These are phyloP conservation scores for Tinamus major DNA, from an alignment of 2,797 vertebrate species.

Conservation along the genomic window DNA sequence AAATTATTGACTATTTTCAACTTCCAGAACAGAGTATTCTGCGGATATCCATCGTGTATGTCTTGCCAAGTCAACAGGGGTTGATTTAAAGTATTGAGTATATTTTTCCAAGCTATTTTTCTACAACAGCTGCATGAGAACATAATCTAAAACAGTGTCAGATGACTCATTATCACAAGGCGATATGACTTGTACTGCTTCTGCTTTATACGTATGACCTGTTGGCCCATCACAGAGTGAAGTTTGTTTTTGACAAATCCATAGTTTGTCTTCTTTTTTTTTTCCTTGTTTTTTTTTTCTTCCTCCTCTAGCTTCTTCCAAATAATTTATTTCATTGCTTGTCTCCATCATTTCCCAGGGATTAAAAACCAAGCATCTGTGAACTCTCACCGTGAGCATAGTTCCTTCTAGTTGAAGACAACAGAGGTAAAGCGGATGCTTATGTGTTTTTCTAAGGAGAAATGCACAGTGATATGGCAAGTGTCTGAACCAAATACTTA, in stretches of 20 bases:
- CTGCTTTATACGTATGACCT: neutral
- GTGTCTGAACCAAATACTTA: neutral
- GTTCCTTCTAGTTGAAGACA: neutral
- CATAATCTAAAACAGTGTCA: neutral
- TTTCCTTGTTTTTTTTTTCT: neutral
- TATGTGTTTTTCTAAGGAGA: neutral
- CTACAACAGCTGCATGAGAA: neutral
- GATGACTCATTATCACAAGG: neutral
- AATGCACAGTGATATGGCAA: neutral
- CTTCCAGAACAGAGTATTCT: neutral
- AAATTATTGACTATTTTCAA: neutral
- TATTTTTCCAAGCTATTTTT: neutral
- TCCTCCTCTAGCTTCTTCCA: fast-evolving
- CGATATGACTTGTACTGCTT: fast-evolving
- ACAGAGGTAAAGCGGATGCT: neutral
- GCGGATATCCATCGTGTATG: neutral
- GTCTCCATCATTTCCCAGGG: neutral
- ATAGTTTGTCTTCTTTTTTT: neutral
- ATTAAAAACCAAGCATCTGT: neutral
- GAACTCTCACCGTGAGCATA: neutral
- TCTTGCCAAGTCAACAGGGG: neutral
- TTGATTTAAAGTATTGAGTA: neutral
- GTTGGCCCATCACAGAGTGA: neutral
- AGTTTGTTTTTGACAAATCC: neutral
- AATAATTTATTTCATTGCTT: neutral